Evolutionary conservation across 2,888 invertebrate species (phyloP).

Genomic region (Apamea anceps): DNA sequence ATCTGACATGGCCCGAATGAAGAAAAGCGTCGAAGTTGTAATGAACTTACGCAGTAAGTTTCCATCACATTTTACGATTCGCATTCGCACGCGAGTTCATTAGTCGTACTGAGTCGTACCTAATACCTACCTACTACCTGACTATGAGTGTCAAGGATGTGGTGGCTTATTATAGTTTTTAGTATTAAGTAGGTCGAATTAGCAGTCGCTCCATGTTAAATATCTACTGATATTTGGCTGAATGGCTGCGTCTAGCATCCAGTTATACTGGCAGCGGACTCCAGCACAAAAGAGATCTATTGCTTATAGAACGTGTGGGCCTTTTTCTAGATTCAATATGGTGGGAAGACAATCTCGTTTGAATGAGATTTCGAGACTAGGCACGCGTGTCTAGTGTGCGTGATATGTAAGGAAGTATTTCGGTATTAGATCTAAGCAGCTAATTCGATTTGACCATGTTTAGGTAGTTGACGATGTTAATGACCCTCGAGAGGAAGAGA

Average conservation of each 20-base stretch:
- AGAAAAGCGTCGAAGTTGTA: conserved; percentile 74
- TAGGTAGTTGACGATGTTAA: background rate
- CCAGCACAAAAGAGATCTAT: background rate
- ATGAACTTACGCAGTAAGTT: conserved; percentile 78
- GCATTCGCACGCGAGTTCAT: background rate
- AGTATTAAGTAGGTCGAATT: background rate
- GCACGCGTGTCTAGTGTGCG: too few species aligned
- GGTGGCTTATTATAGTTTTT: background rate
- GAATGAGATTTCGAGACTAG: background rate
- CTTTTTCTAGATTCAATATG: too few species aligned
- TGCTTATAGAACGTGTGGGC: too few species aligned
- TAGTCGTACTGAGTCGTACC: too few species aligned
- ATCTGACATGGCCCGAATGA: conserved; percentile 74
- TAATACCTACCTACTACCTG: background rate
- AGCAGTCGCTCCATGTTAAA: background rate
- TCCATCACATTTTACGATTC: background rate
- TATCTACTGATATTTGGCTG: background rate
- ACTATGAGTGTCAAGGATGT: background rate
- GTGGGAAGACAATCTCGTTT: background rate
- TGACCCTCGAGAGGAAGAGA: background rate
- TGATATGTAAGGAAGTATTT: too few species aligned
- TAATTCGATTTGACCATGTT: background rate
- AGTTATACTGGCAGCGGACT: background rate
- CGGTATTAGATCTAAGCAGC: background rate
- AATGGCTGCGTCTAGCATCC: background rate